phyloP scores from a whole-genome alignment of 2,888 invertebrate genomes.

The Rhingia rostrata region DNA sequence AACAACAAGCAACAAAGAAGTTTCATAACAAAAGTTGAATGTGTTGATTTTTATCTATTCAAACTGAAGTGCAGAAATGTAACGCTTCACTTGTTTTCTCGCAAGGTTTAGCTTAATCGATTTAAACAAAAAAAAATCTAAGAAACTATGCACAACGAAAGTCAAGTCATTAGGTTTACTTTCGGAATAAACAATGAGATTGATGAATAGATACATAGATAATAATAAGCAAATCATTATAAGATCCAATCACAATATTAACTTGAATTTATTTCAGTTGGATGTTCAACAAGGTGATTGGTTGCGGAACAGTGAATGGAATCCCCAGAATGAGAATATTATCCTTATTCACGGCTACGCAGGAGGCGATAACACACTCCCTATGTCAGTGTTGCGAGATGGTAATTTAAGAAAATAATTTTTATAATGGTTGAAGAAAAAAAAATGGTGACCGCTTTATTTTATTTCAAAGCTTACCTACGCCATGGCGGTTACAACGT shows the following conservation, averaged over 20 bases:
- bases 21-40: background rate
- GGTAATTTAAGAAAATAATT: constrained; percentile 83
- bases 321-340: constrained; percentile 88
- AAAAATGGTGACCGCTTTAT: background rate
- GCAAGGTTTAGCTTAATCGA: constrained; percentile 5
- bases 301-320: constrained; percentile 88
- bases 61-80: constrained; percentile 9
- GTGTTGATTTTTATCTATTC: constrained; percentile 7
- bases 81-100: constrained; percentile 18
- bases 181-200: constrained; percentile 20
- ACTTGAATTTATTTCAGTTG: constrained; percentile 81
- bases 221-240: background rate
- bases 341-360: constrained; percentile 90
- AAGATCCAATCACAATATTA: background rate
- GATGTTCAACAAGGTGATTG: constrained; percentile 87
- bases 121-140: constrained; percentile 3
- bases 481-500: constrained; percentile 90
- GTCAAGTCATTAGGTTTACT: constrained; percentile 22
- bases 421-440: background rate
- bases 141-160: constrained; percentile 13
- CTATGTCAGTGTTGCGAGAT: constrained; percentile 89
- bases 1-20: background rate
- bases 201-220: background rate
- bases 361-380: constrained; percentile 89
- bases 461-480: constrained; percentile 85